Percentiles rank a stretch among this genome's conserved stretches.
phyloP scores from a whole-genome alignment of 2,113 vertebrate genomes.

The Echinops telfairi region DNA sequence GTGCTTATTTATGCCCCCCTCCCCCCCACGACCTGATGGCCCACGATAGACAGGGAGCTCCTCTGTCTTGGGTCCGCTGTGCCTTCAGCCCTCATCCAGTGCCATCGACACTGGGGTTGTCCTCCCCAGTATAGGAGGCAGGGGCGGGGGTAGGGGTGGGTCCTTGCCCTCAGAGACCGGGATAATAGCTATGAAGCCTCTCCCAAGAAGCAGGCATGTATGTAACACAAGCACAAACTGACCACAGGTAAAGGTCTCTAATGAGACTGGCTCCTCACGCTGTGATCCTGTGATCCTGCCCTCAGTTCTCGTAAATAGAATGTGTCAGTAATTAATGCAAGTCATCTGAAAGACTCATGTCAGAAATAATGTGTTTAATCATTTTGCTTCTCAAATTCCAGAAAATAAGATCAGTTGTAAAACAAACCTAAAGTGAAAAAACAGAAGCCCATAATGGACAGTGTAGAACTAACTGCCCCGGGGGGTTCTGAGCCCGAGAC shows the following conservation, averaged over 20 bases:
- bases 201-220: background rate
- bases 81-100: background rate
- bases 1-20: background rate
- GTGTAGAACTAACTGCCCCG: too few species aligned
- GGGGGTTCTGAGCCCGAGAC: too few species aligned
- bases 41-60: background rate
- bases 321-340: background rate
- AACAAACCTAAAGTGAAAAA: too few species aligned
- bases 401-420: constrained; percentile 53
- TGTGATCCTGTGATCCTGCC: background rate
- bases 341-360: constrained; percentile 4
- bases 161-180: too few species aligned
- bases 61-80: background rate
- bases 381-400: constrained; percentile 54
- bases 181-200: background rate
- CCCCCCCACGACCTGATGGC: background rate
- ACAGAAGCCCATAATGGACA: too few species aligned
- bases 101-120: background rate
- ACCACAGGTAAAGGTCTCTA: background rate
- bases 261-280: background rate
- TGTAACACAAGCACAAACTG: background rate
- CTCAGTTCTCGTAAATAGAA: background rate
- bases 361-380: constrained; percentile 34
- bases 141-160: background rate
- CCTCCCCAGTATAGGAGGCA: background rate